These are phyloP conservation scores for Eulemur macaco DNA, from an alignment of 2,113 vertebrate species.

Conservation along the genomic window DNA sequence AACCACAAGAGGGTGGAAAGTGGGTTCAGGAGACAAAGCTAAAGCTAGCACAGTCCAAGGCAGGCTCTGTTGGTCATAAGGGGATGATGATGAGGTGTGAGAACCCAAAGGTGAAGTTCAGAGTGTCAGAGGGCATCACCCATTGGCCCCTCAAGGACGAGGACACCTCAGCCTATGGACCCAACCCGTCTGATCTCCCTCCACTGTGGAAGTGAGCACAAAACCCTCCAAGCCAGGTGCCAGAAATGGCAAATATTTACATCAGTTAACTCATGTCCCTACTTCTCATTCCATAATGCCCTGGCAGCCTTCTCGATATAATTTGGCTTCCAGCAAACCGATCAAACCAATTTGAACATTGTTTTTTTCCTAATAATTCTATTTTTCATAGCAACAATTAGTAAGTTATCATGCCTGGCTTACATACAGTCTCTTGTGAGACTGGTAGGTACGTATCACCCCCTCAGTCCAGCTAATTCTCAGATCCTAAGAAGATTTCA, in stretches of 20 bases:
- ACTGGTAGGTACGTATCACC: neutral
- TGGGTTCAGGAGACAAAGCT: neutral
- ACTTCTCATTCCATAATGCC: neutral
- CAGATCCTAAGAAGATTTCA: no score
- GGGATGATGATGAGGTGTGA: neutral
- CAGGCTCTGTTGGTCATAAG: neutral
- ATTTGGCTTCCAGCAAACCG: neutral
- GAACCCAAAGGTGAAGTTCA: neutral
- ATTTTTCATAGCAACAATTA: neutral
- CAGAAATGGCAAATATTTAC: neutral
- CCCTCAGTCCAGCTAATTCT: neutral
- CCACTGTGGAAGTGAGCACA: neutral
- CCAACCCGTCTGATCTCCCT: neutral
- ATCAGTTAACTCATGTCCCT: rapidly evolving
- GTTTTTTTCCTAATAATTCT: neutral
- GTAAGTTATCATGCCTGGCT: neutral
- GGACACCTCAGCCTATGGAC: no score
- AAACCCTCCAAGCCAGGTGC: neutral
- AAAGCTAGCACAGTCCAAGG: neutral
- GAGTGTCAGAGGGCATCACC: neutral
- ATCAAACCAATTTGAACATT: neutral
- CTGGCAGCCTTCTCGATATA: neutral
- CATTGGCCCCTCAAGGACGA: neutral
- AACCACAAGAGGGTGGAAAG: neutral
- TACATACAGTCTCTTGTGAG: neutral